A percentile compares a stretch with the other conserved stretches of the same genome.
These are phyloP conservation scores for Valencia hispanica DNA, from an alignment of 2,797 vertebrate species.

Conservation along the genomic window DNA sequence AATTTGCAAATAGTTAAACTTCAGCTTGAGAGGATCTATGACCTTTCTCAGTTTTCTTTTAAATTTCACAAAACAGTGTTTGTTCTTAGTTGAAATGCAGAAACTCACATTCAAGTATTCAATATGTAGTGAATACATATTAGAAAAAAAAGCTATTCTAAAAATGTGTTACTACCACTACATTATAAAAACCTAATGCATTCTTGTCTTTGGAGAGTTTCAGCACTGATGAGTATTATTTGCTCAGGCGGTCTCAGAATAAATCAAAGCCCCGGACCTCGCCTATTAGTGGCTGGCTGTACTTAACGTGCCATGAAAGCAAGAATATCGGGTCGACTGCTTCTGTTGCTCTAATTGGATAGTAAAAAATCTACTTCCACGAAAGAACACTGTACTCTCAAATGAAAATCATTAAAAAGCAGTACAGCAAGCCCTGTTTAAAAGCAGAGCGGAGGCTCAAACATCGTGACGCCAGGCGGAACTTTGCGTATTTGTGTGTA, in stretches of 20 bases:
- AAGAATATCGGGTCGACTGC: constrained; percentile 41
- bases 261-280: constrained; percentile 32
- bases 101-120: background rate
- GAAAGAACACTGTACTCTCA: constrained; percentile 26
- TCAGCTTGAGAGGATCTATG: background rate
- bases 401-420: constrained; percentile 61
- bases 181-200: background rate
- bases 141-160: background rate
- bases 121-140: constrained; percentile 2
- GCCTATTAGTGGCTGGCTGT: constrained; percentile 46
- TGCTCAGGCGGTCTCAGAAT: constrained; percentile 37
- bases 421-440: constrained; percentile 41
- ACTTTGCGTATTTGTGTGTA: constrained; percentile 23
- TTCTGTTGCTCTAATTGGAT: constrained; percentile 54
- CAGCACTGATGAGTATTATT: constrained; percentile 48
- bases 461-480: constrained; percentile 4
- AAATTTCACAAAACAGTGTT: background rate
- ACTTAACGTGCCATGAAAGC: constrained; percentile 48
- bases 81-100: constrained; percentile 1
- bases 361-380: constrained; percentile 38
- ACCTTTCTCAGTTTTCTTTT: background rate
- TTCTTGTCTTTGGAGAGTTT: constrained; percentile 17
- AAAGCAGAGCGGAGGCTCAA: constrained; percentile 44
- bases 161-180: background rate
- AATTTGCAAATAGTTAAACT: background rate